Evolutionary conservation across 2,888 invertebrate species (phyloP).

Genomic region (Nemapogon koenigi): DNA sequence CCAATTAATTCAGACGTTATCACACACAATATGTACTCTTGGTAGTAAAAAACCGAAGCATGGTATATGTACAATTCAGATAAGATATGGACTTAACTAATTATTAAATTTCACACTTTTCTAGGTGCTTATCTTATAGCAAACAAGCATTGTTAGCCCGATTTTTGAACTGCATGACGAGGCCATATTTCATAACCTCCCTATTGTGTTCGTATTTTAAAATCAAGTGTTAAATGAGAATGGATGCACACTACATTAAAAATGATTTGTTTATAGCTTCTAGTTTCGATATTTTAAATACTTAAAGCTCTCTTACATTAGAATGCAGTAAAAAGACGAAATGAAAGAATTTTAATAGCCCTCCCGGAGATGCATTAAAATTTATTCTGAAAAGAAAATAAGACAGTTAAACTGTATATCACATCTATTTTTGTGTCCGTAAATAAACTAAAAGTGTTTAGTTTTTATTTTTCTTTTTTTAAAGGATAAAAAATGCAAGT

Average conservation of each 20-base stretch:
- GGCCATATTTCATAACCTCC: conserved; percentile 36
- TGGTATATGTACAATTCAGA: too few relatives aligned
- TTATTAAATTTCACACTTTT: conserved; percentile 55
- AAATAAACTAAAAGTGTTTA: too few relatives aligned
- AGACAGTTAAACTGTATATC: conserved; percentile 27
- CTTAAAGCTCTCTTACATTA: conserved; percentile 37
- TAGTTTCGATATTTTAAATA: conserved; percentile 28
- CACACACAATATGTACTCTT: too few relatives aligned
- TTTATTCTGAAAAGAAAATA: conserved; percentile 27
- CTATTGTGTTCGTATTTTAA: conserved; percentile 18
- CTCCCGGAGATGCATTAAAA: conserved; percentile 39
- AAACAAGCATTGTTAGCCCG: conserved; percentile 50
- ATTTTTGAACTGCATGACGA: conserved; percentile 33
- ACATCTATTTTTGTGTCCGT: conserved; percentile 16
- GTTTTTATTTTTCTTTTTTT: too few relatives aligned
- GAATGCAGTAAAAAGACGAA: conserved; percentile 37
- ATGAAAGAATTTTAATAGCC: conserved; percentile 47
- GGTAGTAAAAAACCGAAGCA: too few relatives aligned
- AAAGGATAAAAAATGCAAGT: too few relatives aligned
- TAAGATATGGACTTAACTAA: conserved; percentile 50
- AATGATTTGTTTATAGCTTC: conserved; percentile 29
- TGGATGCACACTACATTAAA: conserved; percentile 23
- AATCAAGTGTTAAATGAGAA: conserved; percentile 25
- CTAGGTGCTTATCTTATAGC: conserved; percentile 43
- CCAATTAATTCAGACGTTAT: too few relatives aligned